Conservation (phyloP, 1,140 invertebrate species). For the Adoxophyes honmai region DNA sequence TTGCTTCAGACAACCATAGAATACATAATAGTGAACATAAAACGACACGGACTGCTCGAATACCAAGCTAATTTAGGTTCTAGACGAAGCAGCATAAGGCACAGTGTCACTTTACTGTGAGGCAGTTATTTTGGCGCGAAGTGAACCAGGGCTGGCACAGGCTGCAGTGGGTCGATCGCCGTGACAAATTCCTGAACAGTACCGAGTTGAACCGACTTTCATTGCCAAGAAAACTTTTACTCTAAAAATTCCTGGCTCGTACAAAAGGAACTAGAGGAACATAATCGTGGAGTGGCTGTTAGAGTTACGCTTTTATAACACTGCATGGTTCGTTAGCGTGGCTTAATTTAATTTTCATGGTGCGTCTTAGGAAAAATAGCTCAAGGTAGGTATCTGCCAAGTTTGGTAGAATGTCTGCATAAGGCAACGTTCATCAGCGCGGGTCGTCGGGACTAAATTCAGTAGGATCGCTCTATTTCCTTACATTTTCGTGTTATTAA, state of each 20-base stretch:
- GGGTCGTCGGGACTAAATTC: not conserved
- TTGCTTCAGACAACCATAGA: conserved; percentile 9
- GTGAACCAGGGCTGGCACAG: not conserved
- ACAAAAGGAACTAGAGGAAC: not conserved
- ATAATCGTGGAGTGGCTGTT: not conserved
- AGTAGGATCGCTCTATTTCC: conserved; percentile 8
- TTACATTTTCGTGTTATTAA: conserved; percentile 9
- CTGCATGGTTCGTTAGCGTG: not conserved
- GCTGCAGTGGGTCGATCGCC: conserved; percentile 12
- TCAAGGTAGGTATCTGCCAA: not conserved
- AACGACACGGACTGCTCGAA: not conserved
- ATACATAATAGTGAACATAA: not conserved
- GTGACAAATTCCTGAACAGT: conserved; percentile 37
- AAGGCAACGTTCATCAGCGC: not conserved
- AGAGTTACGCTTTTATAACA: not conserved
- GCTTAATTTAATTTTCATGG: not conserved
- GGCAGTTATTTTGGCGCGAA: not conserved
- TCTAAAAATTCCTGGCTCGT: conserved; percentile 20
- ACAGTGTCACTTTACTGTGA: not conserved
- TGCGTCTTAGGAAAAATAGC: not conserved
- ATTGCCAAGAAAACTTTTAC: conserved; percentile 29
- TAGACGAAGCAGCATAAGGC: not conserved
- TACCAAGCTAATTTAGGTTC: not conserved
- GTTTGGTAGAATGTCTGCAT: not conserved
- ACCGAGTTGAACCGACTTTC: conserved; percentile 27